These are phyloP conservation scores for Carterocephalus palaemon DNA, from an alignment of 2,888 invertebrate genomes.

Conservation along the genomic window DNA sequence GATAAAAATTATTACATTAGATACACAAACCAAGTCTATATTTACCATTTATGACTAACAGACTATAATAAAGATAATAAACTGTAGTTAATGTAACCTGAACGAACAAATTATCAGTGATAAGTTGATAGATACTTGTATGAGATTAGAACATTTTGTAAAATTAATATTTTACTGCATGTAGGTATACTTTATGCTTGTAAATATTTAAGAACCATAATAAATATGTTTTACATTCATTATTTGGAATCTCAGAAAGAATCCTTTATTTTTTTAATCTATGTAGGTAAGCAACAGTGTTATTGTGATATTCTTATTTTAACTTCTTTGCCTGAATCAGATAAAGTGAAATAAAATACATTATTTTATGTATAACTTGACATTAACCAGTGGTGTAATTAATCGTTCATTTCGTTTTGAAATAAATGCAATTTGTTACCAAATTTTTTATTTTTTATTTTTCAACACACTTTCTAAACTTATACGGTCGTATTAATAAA, in stretches of 20 bases:
- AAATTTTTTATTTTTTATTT: conserved; percentile 18
- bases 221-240: not conserved
- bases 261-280: not conserved
- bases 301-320: conserved; percentile 2
- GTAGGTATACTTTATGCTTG: not conserved
- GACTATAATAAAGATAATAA: no score
- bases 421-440: conserved; percentile 18
- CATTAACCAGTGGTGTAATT: conserved; percentile 24
- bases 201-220: conserved; percentile 2
- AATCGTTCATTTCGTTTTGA: conserved; percentile 21
- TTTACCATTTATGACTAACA: no score
- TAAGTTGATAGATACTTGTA: not conserved
- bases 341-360: conserved; percentile 1
- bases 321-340: not conserved
- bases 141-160: conserved; percentile 3
- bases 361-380: not conserved
- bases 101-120: not conserved
- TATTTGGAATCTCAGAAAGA: not conserved
- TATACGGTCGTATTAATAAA: no score
- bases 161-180: not conserved
- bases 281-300: not conserved
- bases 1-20: no score
- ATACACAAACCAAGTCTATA: no score
- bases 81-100: no score
- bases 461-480: no score